A percentile compares a stretch with the other conserved stretches of the same genome.
phyloP scores from a whole-genome alignment of 2,797 vertebrate genomes.

The Neostethus bicornis region DNA sequence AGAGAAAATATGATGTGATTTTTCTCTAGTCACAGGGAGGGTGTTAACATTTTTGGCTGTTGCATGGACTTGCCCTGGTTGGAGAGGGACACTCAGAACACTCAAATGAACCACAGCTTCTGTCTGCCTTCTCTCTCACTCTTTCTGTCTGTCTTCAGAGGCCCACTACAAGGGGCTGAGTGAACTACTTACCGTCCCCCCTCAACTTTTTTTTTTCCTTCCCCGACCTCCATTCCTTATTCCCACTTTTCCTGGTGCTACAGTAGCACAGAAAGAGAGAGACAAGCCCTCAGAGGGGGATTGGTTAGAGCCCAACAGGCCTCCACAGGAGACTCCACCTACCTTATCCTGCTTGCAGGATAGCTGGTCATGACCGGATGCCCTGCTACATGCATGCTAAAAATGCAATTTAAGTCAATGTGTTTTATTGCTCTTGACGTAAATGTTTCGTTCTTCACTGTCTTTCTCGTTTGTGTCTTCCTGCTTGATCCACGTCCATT shows the following conservation, averaged over 20 bases:
- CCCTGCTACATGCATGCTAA: constrained; percentile 12
- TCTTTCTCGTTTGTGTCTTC: constrained; percentile 1
- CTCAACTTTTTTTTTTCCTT: constrained; percentile 13
- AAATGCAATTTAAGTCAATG: constrained; percentile 10
- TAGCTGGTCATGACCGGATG: constrained; percentile 34
- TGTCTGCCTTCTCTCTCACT: constrained; percentile 50
- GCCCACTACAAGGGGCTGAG: constrained; percentile 65
- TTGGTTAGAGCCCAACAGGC: constrained; percentile 72
- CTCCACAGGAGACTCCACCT: constrained; percentile 67
- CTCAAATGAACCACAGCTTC: constrained; percentile 57
- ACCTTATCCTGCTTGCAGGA: constrained; percentile 56
- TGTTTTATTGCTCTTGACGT: constrained; percentile 16
- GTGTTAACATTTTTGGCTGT: constrained; percentile 28
- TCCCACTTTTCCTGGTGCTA: constrained; percentile 56
- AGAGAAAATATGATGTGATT: constrained; percentile 13
- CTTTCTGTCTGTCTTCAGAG: constrained; percentile 59
- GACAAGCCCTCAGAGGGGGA: constrained; percentile 59
- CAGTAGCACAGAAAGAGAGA: constrained; percentile 46
- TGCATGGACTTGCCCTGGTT: constrained; percentile 28
- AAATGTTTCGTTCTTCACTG: constrained; percentile 20
- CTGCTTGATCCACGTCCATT: constrained; percentile 31
- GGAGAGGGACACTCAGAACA: constrained; percentile 40
- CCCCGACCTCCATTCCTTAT: constrained; percentile 41
- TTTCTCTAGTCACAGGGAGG: constrained; percentile 6
- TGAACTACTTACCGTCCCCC: constrained; percentile 49